Conservation (phyloP, 2,113 vertebrate species). For the Balaenoptera acutorostrata region DNA sequence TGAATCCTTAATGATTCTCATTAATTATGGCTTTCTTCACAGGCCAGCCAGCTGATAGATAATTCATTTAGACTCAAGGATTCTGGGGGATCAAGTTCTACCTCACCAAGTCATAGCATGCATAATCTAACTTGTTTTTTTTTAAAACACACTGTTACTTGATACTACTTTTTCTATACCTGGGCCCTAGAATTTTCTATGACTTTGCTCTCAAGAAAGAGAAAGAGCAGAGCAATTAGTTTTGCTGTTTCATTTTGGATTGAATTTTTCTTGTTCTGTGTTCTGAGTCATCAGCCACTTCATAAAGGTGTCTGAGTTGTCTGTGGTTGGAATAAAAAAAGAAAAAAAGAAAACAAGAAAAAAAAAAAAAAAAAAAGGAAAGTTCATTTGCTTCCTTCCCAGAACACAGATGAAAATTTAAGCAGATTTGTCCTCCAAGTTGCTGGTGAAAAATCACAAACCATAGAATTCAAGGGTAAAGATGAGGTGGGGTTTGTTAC, state of each 20-base stretch:
- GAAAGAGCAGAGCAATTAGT: neutral
- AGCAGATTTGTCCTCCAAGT: neutral
- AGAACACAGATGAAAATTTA: neutral
- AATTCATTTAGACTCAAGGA: neutral
- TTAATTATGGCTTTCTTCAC: neutral
- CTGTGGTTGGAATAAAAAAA: neutral
- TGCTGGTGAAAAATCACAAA: neutral
- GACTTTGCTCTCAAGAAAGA: neutral
- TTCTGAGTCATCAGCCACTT: neutral
- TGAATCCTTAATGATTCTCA: neutral
- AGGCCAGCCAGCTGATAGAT: neutral
- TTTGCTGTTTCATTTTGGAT: neutral
- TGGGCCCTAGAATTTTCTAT: neutral
- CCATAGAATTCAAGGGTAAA: neutral
- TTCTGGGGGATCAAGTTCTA: neutral
- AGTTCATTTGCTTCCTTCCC: neutral
- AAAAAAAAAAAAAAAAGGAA: neutral
- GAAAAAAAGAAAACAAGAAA: no score
- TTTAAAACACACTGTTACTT: neutral
- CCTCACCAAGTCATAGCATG: neutral
- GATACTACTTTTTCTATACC: neutral
- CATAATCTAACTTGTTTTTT: neutral
- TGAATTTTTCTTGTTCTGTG: neutral
- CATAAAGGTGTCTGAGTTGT: neutral
- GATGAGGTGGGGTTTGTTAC: rapidly evolving